Evolutionary conservation across 2,113 vertebrate genomes (phyloP), one percentile per base, ranked within the genome.

Genomic region (Piprites chloris): DNA sequence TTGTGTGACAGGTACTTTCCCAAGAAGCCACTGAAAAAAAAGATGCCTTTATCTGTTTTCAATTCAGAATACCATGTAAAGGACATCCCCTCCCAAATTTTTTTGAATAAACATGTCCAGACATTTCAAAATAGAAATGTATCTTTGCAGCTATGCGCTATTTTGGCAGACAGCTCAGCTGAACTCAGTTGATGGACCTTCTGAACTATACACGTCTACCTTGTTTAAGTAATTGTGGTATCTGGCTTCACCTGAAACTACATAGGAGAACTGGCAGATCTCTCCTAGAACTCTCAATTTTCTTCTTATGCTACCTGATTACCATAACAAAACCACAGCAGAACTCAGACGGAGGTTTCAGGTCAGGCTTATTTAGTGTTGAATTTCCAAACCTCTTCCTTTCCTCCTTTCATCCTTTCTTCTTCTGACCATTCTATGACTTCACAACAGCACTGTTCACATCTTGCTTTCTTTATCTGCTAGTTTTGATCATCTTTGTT

Each of bases 301-400:
- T 5, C 11, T 37, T 12, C 19, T 47, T 44, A 3, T 33, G 26
- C 7, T 62, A 9, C 18, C 33, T 28, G 9, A 28, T 19, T 49
- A 32, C 10, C 1, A 0, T 41, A 18, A 52, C 10, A 71, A 52
- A 76, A 67, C 5, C 5, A 28, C 1, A 4, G 10, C 20, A 68
- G 42, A 88, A 5, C 12, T 18, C 52, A 81, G 39, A 26, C 28
- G 14, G 47, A 77, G 46, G 63, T 66, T 74, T 85, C 26, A 39
- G 5, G 15, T 71, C 21, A 47, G 14, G 23, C 8, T 77, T 89
- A 8, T 50, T 74, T 85, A 23, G 5, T 52, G 9, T 24, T 74
- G 23, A 41, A 71, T 71, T 72, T 21, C 23, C 28, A 71, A 83
- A 18, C 6, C 4, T 74, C 18, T 77, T 53, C 8, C 6, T 86